Evolutionary conservation across 2,797 vertebrate species (phyloP).

Genomic region (Melanogrammus aeglefinus): DNA sequence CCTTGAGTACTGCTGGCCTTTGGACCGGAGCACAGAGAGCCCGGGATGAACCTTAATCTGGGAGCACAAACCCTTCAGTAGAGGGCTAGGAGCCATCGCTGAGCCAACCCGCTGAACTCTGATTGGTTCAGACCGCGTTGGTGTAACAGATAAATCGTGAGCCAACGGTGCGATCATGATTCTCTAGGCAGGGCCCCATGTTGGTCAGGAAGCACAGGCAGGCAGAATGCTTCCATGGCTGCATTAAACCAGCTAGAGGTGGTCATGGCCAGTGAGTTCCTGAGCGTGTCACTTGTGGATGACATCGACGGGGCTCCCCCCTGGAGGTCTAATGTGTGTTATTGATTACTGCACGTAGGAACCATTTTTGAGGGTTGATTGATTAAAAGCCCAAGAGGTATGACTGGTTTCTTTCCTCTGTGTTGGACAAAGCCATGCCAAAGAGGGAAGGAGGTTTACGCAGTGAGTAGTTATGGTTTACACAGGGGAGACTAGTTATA

Average conservation of each 20-base stretch:
- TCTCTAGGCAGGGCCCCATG: conserved; percentile 5
- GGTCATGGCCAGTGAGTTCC: background rate
- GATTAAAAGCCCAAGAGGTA: background rate
- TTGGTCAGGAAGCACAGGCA: background rate
- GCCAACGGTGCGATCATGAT: conserved; percentile 16
- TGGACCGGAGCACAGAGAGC: background rate
- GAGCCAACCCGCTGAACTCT: background rate
- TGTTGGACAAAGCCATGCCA: background rate
- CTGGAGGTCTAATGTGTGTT: background rate
- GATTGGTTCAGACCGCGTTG: conserved; percentile 14
- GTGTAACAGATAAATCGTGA: conserved; percentile 5
- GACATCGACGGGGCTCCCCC: background rate
- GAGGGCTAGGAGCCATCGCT: background rate
- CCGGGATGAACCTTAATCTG: background rate
- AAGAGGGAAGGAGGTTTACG: too few species aligned
- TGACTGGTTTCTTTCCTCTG: background rate
- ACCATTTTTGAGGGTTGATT: background rate
- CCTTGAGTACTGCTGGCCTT: background rate
- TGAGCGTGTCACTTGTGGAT: background rate
- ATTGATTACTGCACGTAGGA: background rate
- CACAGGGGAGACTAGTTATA: too few species aligned
- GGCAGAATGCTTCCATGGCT: background rate
- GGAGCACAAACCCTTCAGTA: background rate
- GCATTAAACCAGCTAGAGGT: background rate
- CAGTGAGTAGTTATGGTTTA: too few species aligned